Conservation (phyloP, 2,888 invertebrate species). For the Craniophora ligustri region DNA sequence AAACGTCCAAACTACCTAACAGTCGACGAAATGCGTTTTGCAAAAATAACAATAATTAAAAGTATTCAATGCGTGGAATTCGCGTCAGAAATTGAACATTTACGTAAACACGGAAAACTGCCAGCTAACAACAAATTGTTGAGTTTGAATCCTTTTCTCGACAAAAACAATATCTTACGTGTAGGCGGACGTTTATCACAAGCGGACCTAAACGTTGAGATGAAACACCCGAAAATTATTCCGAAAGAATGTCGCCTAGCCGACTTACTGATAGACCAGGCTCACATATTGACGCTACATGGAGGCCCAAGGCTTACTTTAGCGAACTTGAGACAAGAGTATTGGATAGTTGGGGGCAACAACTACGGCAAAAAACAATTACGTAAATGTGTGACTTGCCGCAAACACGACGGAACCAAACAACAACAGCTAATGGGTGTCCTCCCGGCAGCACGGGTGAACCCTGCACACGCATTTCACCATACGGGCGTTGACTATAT, state of each 20-base stretch:
- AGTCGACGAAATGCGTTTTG: not conserved
- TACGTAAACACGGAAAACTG: not conserved
- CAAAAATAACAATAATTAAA: not conserved
- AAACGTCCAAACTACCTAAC: not conserved
- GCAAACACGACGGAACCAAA: not conserved
- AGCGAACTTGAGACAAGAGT: not conserved
- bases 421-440: constrained; percentile 10
- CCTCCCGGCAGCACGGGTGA: constrained; percentile 1
- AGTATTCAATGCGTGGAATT: not conserved
- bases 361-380: not conserved
- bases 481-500: constrained; percentile 18
- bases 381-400: not conserved
- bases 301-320: not conserved
- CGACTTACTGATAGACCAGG: not conserved
- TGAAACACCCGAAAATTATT: not conserved
- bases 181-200: not conserved
- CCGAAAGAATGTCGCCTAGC: not conserved
- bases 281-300: not conserved
- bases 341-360: not conserved
- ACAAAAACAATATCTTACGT: not conserved
- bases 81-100: too few species aligned
- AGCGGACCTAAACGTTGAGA: not conserved
- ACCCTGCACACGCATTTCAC: constrained; percentile 2
- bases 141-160: not conserved
- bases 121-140: not conserved